Evolutionary conservation across 2,113 vertebrate genomes (phyloP), one percentile per base, ranked within the genome.

Genomic region (Sapajus apella): DNA sequence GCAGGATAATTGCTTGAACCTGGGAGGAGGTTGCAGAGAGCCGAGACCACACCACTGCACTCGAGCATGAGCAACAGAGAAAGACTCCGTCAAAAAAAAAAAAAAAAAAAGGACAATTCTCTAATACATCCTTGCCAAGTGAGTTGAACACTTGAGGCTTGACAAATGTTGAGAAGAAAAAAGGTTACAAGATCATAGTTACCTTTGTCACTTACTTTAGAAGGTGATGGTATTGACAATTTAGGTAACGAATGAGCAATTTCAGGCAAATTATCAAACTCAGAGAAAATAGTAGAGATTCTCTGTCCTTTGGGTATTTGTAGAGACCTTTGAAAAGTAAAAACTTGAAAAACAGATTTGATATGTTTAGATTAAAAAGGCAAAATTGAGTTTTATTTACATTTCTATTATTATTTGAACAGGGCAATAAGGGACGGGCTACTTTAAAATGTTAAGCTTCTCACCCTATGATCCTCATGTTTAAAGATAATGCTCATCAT

Each of bases 201-300:
- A 14, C 58, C 66, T 89, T 75, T 80, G 81, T 52, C 50, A 82
- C 14, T 86, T 72, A 23, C 86, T 55, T 13, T 81, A 14, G 17
- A 94, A 95, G 12, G 61, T 58, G 73, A 45, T 80, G 17, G 25
- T 72, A 16, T 27, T 66, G 77, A 84, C 52, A 73, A 50, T 73
- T 43, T 68, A 72, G 45, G 23, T 88, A 82, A 93, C 40, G 14
- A 93, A 91, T 5, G 5, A 21, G 61, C n/a, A 84, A 83, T 95
- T 90, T 73, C 7, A 91, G 52, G 37, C n/a, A 94, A 83, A 35
- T 73, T 91, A 72, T 56, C 75, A 87, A 55, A 89, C 25, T 95
- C 66, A 64, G 32, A 82, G 40, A 43, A 68, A 70, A 30, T 91
- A 37, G 61, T 20, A 55, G 35, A 93, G 23, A 66, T 79, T 83